A percentile compares a stretch with the other conserved stretches of the same genome.
phyloP scores from a whole-genome alignment of 2,888 invertebrate genomes.

The Drosophila prolongata region DNA sequence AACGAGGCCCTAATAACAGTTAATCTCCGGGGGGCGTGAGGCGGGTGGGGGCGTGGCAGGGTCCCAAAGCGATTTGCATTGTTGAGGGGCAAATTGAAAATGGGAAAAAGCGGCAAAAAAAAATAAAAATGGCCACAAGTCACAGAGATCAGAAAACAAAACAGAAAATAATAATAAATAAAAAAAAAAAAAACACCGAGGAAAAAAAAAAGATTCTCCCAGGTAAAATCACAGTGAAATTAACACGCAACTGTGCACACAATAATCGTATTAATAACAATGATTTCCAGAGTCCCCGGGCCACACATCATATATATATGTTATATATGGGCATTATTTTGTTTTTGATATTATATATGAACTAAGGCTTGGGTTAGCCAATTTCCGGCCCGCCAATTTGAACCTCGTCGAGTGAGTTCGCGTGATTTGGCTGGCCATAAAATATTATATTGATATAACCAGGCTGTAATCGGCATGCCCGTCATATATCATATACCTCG shows the following conservation, averaged over 20 bases:
- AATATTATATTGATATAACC: conserved; percentile 42
- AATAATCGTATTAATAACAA: conserved; percentile 77
- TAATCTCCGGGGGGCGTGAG: conserved; percentile 42
- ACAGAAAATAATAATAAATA: conserved; percentile 18
- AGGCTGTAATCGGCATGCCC: conserved; percentile 34
- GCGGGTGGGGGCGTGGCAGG: not conserved
- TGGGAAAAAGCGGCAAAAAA: conserved; percentile 12
- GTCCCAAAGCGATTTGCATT: conserved; percentile 27
- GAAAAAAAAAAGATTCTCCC: conserved; percentile 27
- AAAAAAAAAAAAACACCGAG: not conserved
- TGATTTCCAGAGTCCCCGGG: conserved; percentile 43
- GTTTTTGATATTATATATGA: conserved; percentile 24
- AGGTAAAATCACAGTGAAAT: conserved; percentile 68
- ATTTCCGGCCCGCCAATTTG: conserved; percentile 26
- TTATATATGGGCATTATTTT: conserved; percentile 36
- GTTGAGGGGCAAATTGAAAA: conserved; percentile 18
- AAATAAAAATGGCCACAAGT: conserved; percentile 2
- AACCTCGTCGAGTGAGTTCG: conserved; percentile 36
- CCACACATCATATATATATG: conserved; percentile 25
- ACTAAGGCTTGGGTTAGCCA: conserved; percentile 8
- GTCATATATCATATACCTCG: not conserved
- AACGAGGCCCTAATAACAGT: conserved; percentile 57
- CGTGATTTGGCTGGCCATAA: conserved; percentile 50
- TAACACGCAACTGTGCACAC: conserved; percentile 79
- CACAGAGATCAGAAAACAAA: conserved; percentile 6